Base-by-base conservation (phyloP, 23 tunicate species). In the Ascidia mentula region DNA sequence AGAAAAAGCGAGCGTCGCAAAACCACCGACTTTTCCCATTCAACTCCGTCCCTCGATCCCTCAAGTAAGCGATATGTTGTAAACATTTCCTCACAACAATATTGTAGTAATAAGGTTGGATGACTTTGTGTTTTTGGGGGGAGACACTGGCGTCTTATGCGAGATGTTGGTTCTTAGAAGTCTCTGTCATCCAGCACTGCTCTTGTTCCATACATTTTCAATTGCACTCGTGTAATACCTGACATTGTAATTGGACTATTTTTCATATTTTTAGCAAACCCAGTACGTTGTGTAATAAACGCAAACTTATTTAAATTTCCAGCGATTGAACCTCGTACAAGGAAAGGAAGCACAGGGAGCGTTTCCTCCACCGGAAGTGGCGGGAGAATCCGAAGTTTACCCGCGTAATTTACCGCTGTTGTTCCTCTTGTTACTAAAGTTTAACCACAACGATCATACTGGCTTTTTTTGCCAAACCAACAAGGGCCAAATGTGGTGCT, bases 361-460 rank as follows among this genome's bases (percentile, higher is more conserved):
- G 76, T 38, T 36, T 84, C 88, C 20, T 84, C 88, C 26, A 65
- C 73, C 76, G 88, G 88, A 34, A 84, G 88, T 38, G 88, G 88
- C 30, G 79, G 82, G 12, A 77, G 80, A 77, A 40, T 34, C n/a
- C 65, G 65, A 6, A 26, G 24, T 53, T 53, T 53, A 28, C 65
- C n/a, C n/a, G n/a, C 65, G 65, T 53, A 53, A 53, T 26, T 53
- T 5, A n/a, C 24, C 24, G 13, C 22, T 15, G 15, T 42, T 42
- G 53, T 42, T 42, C 53, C 53, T 42, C 12, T 12, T 42, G 53
- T 12, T 42, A 42, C 12, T 15, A 42, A 9, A 15, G 15, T 42
- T 42, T n/a, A n/a, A n/a, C n/a, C n/a, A n/a, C n/a, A n/a, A n/a
- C n/a, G n/a, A n/a, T n/a, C n/a, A n/a, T n/a, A n/a, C n/a, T n/a